A percentile compares a stretch with the other conserved stretches of the same genome.
phyloP scores from a whole-genome alignment of 64 coral and sea anemone species.

The Exaiptasia diaphana region DNA sequence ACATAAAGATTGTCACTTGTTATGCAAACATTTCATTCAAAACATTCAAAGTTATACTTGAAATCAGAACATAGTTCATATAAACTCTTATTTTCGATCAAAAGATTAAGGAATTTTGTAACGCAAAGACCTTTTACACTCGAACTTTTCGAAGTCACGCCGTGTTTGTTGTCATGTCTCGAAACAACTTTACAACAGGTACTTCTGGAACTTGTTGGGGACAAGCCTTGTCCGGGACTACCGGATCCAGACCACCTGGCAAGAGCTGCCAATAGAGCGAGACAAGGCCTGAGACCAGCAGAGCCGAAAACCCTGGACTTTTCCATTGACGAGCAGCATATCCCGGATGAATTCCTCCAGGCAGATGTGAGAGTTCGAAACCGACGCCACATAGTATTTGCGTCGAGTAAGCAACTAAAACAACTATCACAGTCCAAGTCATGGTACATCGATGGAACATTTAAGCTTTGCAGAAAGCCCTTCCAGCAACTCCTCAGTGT shows the following conservation, averaged over 20 bases:
- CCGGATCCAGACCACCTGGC: slow-evolving; percentile 31
- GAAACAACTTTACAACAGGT: too few relatives aligned
- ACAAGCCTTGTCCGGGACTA: neutral
- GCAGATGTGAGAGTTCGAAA: neutral
- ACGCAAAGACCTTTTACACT: too few relatives aligned
- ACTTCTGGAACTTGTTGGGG: neutral
- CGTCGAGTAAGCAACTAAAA: slow-evolving; percentile 17
- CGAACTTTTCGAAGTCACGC: too few relatives aligned
- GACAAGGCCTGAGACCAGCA: neutral
- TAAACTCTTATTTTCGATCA: too few relatives aligned
- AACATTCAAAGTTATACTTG: too few relatives aligned
- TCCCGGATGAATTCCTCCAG: slow-evolving; percentile 5
- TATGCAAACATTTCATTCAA: too few relatives aligned
- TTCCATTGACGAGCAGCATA: neutral
- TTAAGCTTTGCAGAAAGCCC: slow-evolving; percentile 41
- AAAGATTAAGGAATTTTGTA: too few relatives aligned
- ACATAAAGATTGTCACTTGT: too few relatives aligned
- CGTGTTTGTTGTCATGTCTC: too few relatives aligned
- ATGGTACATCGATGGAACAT: slow-evolving; percentile 40
- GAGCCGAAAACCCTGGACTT: neutral
- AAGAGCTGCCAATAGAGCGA: slow-evolving; percentile 15
- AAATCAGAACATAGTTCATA: too few relatives aligned
- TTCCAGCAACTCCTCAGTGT: slow-evolving; percentile 12
- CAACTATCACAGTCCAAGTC: neutral
- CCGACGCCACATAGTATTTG: slow-evolving; percentile 33